phyloP scores from a whole-genome alignment of 2,888 invertebrate genomes.

The Agrotis exclamationis region DNA sequence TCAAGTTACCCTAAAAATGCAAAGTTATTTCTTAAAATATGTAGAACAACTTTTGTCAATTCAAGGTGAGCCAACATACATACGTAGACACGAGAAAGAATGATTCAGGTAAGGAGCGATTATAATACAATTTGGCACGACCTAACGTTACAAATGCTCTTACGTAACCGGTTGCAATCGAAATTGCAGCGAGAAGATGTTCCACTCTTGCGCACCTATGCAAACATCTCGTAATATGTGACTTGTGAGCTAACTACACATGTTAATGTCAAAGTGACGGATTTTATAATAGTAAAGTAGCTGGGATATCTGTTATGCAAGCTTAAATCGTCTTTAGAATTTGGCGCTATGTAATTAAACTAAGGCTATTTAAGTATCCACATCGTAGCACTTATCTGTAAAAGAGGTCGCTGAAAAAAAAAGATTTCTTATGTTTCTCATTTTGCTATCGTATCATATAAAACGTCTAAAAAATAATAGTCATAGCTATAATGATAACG shows the following conservation, averaged over 20 bases:
- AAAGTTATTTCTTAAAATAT: slow-evolving; percentile 26
- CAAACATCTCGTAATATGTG: slow-evolving; percentile 61
- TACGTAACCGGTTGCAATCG: slow-evolving; percentile 57
- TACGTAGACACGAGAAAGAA: slow-evolving; percentile 28
- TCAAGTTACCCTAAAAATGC: not conserved
- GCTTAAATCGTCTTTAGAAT: not conserved
- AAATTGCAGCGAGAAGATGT: slow-evolving; percentile 59
- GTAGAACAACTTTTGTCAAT: slow-evolving; percentile 32
- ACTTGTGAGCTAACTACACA: slow-evolving; percentile 52
- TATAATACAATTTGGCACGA: slow-evolving; percentile 59
- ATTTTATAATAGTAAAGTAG: slow-evolving; percentile 33
- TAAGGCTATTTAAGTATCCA: too few species aligned
- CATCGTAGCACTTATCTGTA: too few species aligned
- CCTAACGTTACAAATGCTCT: slow-evolving; percentile 38
- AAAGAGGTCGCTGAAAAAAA: not conserved
- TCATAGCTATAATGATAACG: too few species aligned
- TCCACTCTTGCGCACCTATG: slow-evolving; percentile 42
- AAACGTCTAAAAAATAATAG: too few species aligned
- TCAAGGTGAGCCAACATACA: slow-evolving; percentile 27
- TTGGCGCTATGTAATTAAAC: not conserved
- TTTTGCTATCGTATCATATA: not conserved
- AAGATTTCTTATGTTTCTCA: not conserved
- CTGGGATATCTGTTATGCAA: slow-evolving; percentile 17
- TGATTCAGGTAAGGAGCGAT: slow-evolving; percentile 41
- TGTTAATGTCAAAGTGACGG: slow-evolving; percentile 54